phyloP scores from a whole-genome alignment of 1,140 invertebrate genomes.

The Zaprionus capensis region DNA sequence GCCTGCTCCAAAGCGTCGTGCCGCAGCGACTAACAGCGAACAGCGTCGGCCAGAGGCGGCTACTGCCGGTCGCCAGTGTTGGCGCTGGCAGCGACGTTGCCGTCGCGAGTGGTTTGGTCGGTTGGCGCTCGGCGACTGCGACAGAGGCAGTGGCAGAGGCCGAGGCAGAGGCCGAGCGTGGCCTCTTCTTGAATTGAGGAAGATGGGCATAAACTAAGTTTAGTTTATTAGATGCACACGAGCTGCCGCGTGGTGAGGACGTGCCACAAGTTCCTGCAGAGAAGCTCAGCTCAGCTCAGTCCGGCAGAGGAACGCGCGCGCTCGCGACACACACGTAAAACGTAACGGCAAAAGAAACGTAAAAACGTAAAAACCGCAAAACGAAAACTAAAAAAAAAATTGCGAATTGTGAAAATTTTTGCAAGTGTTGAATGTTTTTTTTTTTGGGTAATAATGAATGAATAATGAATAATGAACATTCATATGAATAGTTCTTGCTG shows the following conservation, averaged over 20 bases:
- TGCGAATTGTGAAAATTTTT: not conserved
- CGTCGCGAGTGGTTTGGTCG: constrained; percentile 55
- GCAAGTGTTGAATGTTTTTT: not conserved
- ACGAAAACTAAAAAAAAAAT: not conserved
- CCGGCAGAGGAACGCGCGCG: constrained; percentile 9
- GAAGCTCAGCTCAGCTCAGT: not conserved
- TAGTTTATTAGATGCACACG: constrained; percentile 82
- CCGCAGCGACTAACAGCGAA: constrained; percentile 32
- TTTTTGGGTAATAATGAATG: not conserved
- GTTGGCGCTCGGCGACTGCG: constrained; percentile 31
- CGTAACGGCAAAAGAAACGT: not conserved
- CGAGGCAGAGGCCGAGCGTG: constrained; percentile 23
- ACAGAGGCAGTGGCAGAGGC: constrained; percentile 8
- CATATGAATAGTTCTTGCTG: constrained; percentile 1
- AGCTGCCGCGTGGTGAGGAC: constrained; percentile 77
- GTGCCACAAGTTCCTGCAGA: constrained; percentile 51
- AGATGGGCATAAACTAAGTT: constrained; percentile 61
- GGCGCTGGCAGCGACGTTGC: constrained; percentile 58
- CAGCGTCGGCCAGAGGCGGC: constrained; percentile 5
- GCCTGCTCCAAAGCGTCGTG: constrained; percentile 2
- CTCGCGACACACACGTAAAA: constrained; percentile 16
- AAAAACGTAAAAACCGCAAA: not conserved
- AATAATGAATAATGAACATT: constrained; percentile 1
- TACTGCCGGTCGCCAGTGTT: constrained; percentile 57
- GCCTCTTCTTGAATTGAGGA: constrained; percentile 56